A percentile compares a stretch with the other conserved stretches of the same genome.
phyloP scores from a whole-genome alignment of 2,797 vertebrate species.

The Sebastiscus albofasciatus region DNA sequence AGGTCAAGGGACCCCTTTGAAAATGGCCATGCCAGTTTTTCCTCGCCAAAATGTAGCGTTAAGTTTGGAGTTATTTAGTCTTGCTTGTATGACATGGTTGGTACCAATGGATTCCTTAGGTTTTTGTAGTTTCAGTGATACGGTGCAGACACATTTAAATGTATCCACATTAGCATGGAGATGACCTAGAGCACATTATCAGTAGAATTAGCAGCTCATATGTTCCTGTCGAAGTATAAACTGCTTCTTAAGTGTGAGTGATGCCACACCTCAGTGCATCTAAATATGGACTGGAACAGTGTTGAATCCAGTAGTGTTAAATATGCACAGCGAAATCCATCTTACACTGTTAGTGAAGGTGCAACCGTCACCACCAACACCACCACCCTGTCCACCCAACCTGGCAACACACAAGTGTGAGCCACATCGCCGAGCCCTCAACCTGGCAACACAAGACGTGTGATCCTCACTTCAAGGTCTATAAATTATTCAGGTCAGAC shows the following conservation, averaged over 20 bases:
- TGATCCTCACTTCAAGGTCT: conserved; percentile 52
- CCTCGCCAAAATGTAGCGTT: too few relatives aligned
- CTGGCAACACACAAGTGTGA: conserved; percentile 67
- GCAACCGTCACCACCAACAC: conserved; percentile 42
- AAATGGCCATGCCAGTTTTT: too few relatives aligned
- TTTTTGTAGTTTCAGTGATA: background rate
- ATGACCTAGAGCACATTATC: background rate
- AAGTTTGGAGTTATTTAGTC: too few relatives aligned
- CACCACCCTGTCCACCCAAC: conserved; percentile 70
- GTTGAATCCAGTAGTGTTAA: conserved; percentile 76
- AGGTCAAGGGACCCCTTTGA: too few relatives aligned
- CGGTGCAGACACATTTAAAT: background rate
- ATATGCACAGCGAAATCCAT: conserved; percentile 79
- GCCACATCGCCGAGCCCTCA: conserved; percentile 24
- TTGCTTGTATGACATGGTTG: too few relatives aligned
- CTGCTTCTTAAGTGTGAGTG: conserved; percentile 4
- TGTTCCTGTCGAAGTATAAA: conserved; percentile 24
- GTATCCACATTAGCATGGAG: background rate
- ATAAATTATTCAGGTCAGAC: conserved; percentile 62
- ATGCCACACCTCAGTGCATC: conserved; percentile 48
- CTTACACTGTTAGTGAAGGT: conserved; percentile 38
- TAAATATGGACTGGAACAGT: conserved; percentile 65
- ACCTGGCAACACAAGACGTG: conserved; percentile 70
- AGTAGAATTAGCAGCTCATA: background rate
- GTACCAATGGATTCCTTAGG: too few relatives aligned